phyloP scores from a whole-genome alignment of 92 coral and sea anemone species.

The Heliopora coerulea region DNA sequence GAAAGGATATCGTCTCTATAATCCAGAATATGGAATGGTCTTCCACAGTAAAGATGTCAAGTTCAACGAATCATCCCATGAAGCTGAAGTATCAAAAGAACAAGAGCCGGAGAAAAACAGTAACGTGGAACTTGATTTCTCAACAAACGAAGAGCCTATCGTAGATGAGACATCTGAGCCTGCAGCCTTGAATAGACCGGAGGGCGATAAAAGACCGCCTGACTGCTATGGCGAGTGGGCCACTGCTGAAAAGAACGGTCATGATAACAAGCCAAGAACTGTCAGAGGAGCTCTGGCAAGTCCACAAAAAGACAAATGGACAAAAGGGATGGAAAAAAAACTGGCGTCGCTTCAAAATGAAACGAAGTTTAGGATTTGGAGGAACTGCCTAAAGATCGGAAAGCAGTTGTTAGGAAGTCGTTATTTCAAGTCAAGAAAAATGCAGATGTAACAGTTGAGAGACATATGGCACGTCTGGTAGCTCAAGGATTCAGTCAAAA shows the following conservation, averaged over 20 bases:
- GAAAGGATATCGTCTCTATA: conserved; percentile 46
- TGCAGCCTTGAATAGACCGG: conserved; percentile 12
- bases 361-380: conserved; percentile 62
- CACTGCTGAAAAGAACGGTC: conserved; percentile 22
- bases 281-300: conserved; percentile 46
- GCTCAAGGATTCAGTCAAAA: conserved; percentile 54
- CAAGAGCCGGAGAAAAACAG: conserved; percentile 24
- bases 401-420: conserved; percentile 55
- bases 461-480: conserved; percentile 38
- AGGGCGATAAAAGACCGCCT: conserved; percentile 31
- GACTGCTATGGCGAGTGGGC: conserved; percentile 24
- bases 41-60: conserved; percentile 42
- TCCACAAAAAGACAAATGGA: conserved; percentile 49
- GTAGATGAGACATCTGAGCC: conserved; percentile 35
- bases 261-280: conserved; percentile 47
- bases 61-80: conserved; percentile 33
- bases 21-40: conserved; percentile 17
- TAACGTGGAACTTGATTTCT: conserved; percentile 26
- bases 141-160: conserved; percentile 13
- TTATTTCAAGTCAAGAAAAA: conserved; percentile 42
- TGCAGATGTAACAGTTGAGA: conserved; percentile 24
- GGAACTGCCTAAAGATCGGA: no score
- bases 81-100: conserved; percentile 5
- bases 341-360: conserved; percentile 43
- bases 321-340: conserved; percentile 48